phyloP scores from a whole-genome alignment of 2,888 invertebrate genomes.

The Boloria euphrosyne region DNA sequence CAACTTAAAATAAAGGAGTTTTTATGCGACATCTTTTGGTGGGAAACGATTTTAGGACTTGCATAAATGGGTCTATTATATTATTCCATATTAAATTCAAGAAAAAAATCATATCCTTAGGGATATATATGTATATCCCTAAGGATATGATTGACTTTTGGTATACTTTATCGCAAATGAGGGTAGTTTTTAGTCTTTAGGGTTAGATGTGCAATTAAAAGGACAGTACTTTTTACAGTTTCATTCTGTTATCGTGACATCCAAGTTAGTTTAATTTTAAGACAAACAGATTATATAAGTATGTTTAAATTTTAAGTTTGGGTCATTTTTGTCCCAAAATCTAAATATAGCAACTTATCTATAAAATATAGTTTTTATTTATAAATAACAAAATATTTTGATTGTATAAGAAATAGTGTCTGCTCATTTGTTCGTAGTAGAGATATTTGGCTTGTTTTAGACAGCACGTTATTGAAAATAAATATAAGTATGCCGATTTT shows the following conservation, averaged over 20 bases:
- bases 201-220: too few relatives aligned
- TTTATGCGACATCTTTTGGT: too few relatives aligned
- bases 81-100: too few relatives aligned
- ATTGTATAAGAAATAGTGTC: conserved; percentile 11
- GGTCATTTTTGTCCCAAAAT: not conserved
- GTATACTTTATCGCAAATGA: too few relatives aligned
- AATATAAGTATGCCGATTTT: conserved; percentile 37
- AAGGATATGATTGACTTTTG: too few relatives aligned
- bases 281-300: conserved; percentile 1
- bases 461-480: conserved; percentile 37
- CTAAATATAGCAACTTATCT: conserved; percentile 5
- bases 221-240: too few relatives aligned
- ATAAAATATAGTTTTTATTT: conserved; percentile 12
- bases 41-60: too few relatives aligned
- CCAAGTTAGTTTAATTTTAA: not conserved
- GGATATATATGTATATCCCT: too few relatives aligned
- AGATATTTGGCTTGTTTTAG: conserved; percentile 41
- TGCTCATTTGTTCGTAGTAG: conserved; percentile 27
- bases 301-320: conserved; percentile 4
- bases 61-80: too few relatives aligned
- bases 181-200: too few relatives aligned
- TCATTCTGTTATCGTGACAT: conserved; percentile 1
- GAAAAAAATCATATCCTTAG: too few relatives aligned
- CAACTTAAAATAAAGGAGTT: too few relatives aligned
- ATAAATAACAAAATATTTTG: not conserved